phyloP scores from a whole-genome alignment of 2,797 vertebrate species.

The Pogonophryne albipinna region DNA sequence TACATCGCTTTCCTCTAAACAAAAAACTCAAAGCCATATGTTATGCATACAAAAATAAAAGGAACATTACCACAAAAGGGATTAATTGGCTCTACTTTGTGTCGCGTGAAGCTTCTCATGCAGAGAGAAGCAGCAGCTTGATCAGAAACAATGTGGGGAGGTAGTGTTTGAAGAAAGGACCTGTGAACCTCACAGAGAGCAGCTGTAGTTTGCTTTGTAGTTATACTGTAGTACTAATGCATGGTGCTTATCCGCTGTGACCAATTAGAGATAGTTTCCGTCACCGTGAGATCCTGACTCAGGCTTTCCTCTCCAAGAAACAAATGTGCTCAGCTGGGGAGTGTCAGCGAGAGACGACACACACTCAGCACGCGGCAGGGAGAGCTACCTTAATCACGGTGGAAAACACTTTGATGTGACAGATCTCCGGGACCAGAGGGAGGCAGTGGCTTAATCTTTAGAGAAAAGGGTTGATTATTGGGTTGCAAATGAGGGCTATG shows the following conservation, averaged over 20 bases:
- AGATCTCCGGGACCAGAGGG: conserved; percentile 33
- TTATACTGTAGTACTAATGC: conserved; percentile 27
- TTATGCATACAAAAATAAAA: conserved; percentile 13
- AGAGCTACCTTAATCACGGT: conserved; percentile 63
- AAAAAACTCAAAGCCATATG: background rate
- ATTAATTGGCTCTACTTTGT: conserved; percentile 13
- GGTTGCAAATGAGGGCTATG: conserved; percentile 7
- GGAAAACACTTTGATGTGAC: conserved; percentile 62
- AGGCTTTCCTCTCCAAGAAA: conserved; percentile 59
- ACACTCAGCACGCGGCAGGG: conserved; percentile 19
- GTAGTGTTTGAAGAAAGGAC: conserved; percentile 55
- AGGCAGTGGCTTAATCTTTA: conserved; percentile 24
- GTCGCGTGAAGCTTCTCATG: conserved; percentile 7
- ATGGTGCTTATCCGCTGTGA: conserved; percentile 59
- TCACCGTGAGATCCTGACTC: conserved; percentile 59
- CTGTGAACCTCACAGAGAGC: conserved; percentile 60
- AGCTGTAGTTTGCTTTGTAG: conserved; percentile 48
- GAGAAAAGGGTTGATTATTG: conserved; percentile 23
- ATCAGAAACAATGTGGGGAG: conserved; percentile 42
- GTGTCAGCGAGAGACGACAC: conserved; percentile 13
- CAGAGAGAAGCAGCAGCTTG: conserved; percentile 17
- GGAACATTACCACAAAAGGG: background rate
- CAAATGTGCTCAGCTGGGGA: conserved; percentile 51
- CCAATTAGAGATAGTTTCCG: conserved; percentile 72
- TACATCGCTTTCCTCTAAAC: background rate